A percentile compares a stretch with the other conserved stretches of the same genome.
phyloP scores from a whole-genome alignment of 2,797 vertebrate species.

The Coccyzus lansbergi region DNA sequence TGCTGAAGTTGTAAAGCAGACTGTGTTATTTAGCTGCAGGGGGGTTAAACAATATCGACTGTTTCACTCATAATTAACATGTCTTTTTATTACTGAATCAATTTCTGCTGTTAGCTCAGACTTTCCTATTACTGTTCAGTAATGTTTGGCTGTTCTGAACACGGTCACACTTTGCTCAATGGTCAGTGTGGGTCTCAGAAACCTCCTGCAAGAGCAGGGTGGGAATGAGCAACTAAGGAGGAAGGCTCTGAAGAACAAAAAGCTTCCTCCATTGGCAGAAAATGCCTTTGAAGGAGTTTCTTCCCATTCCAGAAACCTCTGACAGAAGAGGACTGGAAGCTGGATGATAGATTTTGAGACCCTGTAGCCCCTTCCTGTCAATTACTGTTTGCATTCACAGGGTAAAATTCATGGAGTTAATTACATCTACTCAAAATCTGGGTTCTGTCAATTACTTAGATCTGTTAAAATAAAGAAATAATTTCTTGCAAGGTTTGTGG shows the following conservation, averaged over 20 bases:
- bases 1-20: slow-evolving; percentile 14
- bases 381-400: background rate
- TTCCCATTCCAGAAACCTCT: background rate
- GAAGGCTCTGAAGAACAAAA: background rate
- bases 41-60: background rate
- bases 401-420: background rate
- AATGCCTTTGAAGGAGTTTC: background rate
- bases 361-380: background rate
- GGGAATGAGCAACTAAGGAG: background rate
- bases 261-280: background rate
- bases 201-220: background rate
- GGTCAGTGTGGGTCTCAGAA: background rate
- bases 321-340: background rate
- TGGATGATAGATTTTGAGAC: background rate
- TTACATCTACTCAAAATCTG: background rate
- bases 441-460: background rate
- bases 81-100: background rate
- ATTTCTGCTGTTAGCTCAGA: background rate
- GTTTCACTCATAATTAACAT: background rate
- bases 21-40: background rate
- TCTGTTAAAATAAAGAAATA: background rate
- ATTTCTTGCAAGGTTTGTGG: background rate
- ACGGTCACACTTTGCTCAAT: accelerated
- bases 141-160: accelerated
- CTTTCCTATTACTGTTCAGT: background rate